These are phyloP conservation scores for Betta splendens DNA, from an alignment of 2,797 vertebrate species.

Conservation along the genomic window DNA sequence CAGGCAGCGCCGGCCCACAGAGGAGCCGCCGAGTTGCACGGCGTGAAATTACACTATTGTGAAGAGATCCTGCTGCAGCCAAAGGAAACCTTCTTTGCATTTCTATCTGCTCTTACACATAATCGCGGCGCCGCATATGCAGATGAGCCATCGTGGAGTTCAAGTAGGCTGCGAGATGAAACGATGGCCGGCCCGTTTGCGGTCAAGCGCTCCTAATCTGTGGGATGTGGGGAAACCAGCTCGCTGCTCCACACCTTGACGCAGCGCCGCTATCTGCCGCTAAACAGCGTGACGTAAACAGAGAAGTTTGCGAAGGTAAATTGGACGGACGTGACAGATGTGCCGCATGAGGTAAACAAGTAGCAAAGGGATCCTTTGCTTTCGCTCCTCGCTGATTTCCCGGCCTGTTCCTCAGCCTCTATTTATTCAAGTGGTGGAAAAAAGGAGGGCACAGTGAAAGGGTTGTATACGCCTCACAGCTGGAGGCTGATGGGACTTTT, in stretches of 20 bases:
- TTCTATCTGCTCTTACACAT: slow-evolving; percentile 53
- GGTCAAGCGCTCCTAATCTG: slow-evolving; percentile 14
- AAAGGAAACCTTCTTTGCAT: slow-evolving; percentile 59
- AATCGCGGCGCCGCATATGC: slow-evolving; percentile 45
- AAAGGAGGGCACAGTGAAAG: slow-evolving; percentile 68
- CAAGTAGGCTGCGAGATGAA: slow-evolving; percentile 37
- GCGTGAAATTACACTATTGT: slow-evolving; percentile 73
- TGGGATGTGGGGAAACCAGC: slow-evolving; percentile 6
- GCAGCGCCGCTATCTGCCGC: not conserved
- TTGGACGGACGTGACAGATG: slow-evolving; percentile 64
- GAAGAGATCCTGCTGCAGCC: slow-evolving; percentile 47
- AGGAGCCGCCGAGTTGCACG: slow-evolving; percentile 55
- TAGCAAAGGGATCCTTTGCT: slow-evolving; percentile 48
- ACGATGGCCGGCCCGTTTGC: too few relatives aligned
- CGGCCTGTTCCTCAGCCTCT: slow-evolving; percentile 65
- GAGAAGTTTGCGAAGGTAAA: slow-evolving; percentile 55
- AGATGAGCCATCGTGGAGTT: slow-evolving; percentile 46
- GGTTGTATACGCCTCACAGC: slow-evolving; percentile 77
- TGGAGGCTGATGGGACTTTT: slow-evolving; percentile 78
- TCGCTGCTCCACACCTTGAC: slow-evolving; percentile 8
- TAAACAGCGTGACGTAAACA: too few relatives aligned
- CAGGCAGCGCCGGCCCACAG: slow-evolving; percentile 42
- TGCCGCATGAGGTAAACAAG: slow-evolving; percentile 70
- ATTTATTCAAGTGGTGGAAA: slow-evolving; percentile 74
- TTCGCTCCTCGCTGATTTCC: slow-evolving; percentile 49